Evolutionary conservation across 2,797 vertebrate species (phyloP).

Genomic region (Atherinosoma microstoma): DNA sequence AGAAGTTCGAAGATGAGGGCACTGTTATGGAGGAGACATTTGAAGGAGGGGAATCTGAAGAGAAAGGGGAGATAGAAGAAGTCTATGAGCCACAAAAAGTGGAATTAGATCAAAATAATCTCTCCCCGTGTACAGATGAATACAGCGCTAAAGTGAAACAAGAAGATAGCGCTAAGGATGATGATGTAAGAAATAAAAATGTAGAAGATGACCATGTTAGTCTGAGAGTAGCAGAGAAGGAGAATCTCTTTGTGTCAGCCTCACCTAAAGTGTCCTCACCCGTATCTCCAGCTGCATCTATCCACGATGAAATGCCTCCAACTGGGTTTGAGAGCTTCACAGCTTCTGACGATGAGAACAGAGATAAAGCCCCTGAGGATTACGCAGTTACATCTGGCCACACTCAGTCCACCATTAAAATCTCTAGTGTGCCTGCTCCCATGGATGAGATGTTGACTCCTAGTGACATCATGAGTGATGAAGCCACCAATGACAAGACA

Average conservation of each 20-base stretch:
- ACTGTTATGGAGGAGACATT: conserved; percentile 92
- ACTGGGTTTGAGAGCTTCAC: conserved; percentile 89
- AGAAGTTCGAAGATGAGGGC: conserved; percentile 95
- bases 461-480: conserved; percentile 91
- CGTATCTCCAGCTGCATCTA: conserved; percentile 87
- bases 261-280: conserved; percentile 84
- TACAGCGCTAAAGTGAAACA: conserved; percentile 28
- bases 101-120: conserved; percentile 49
- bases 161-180: conserved; percentile 55
- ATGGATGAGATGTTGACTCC: conserved; percentile 96
- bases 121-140: conserved; percentile 58
- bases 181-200: conserved; percentile 82
- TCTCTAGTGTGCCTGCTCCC: conserved; percentile 93
- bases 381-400: conserved; percentile 90
- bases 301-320: conserved; percentile 90
- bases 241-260: conserved; percentile 71
- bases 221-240: conserved; percentile 66
- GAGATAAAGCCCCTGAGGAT: conserved; percentile 90
- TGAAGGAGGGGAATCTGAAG: conserved; percentile 92
- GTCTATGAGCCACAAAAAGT: conserved; percentile 84
- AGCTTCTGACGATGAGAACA: conserved; percentile 92
- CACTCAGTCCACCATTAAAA: conserved; percentile 93
- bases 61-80: conserved; percentile 93
- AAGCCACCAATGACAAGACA: conserved; percentile 90
- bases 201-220: conserved; percentile 56